Base-by-base conservation (phyloP, 2,113 vertebrate genomes). In the Phyllopteryx taeniolatus region DNA sequence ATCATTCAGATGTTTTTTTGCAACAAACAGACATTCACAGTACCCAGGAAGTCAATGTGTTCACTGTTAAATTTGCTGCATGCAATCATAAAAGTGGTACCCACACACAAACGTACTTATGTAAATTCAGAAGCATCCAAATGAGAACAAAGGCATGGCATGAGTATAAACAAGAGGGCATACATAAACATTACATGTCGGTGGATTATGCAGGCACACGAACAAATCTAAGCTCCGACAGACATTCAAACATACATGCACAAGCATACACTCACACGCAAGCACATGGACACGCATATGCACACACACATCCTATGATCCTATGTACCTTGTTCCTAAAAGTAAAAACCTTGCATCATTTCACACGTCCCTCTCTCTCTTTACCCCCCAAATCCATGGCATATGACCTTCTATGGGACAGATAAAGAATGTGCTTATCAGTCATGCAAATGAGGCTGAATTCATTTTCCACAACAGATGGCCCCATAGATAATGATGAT, bases 391-490 rank as follows among this genome's bases (percentile, higher is more conserved):
- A 96, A 97, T 96, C 96, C 95, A 93, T 96, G 94, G 95, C 97
- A 98, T 97, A 98, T 98, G 96, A 99, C 97, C 97, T 99, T 99
- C 97, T 97, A 95, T 97, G 97, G 97, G 97, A 98, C 95, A 97
- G 97, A 98, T 98, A 97, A 98, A 98, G 95, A 98, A 99, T 95
- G 95, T 94, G 96, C 97, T 98, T 99, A 99, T 99, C 96, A 99
- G 96, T 97, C 96, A 99, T 99, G 97, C 97, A 99, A 99, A 99
- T 99, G 96, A 99, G 95, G 94, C 95, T 98, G 97, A 98, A 99
- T 99, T 99, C 97, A 99, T 99, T 98, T 98, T 99, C 96, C 96
- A 99, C 96, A 99, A 98, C 97, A 99, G 97, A 99, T 99, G 97
- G 97, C 96, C 97, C 96, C 96, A 98, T 98, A 98, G 97, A 99